Base-by-base conservation (phyloP, 1,140 invertebrate species). In the Pinna nobilis region DNA sequence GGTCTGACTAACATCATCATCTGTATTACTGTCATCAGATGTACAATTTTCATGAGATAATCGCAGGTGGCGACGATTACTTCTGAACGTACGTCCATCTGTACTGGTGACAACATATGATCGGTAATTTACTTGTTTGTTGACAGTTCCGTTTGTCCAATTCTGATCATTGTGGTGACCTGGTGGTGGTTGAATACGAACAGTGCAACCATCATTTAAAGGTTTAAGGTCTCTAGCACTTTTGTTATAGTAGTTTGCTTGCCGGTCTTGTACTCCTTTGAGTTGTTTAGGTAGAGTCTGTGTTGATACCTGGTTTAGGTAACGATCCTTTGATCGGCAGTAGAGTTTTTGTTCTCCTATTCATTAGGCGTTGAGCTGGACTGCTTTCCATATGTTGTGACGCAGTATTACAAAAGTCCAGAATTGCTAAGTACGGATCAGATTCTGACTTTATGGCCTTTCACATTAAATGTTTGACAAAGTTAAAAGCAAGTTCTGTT, bases 301-400 rank as follows among this genome's bases (percentile, higher is more conserved):
- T 2, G 18, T 23, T 53, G 15, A 13, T 13, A 30, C 15, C 18
- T 33, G 25, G 4, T 50, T 3, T 15, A 1, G 18, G 25, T 1
- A 66, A 35, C 2, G 23, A 7, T 23, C 47, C 64, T 50, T 65
- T 47, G n/a, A 51, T 74, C 28, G 78, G 76, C 23, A 82, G 25
- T 32, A 74, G 23, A 7, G 76, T 76, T 61, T 59, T 73, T 35
- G 78, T 76, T 68, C 60, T n/a, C 20, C 80, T 11, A 37, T 70
- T 70, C 35, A 82, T 70, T 15, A 78, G 25, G 33, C 65, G 35
- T 64, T 80, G 72, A 33, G 51, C 50, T 33, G 78, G 78, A 35
- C 70, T 78, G 7, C 9, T 18, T 30, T 13, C 41, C 23, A 44
- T 57, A 2, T 28, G 37, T 60, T 60, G 67, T 47, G 67, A 32